phyloP scores from a whole-genome alignment of 2,113 vertebrate genomes.

The Larimichthys crocea region DNA sequence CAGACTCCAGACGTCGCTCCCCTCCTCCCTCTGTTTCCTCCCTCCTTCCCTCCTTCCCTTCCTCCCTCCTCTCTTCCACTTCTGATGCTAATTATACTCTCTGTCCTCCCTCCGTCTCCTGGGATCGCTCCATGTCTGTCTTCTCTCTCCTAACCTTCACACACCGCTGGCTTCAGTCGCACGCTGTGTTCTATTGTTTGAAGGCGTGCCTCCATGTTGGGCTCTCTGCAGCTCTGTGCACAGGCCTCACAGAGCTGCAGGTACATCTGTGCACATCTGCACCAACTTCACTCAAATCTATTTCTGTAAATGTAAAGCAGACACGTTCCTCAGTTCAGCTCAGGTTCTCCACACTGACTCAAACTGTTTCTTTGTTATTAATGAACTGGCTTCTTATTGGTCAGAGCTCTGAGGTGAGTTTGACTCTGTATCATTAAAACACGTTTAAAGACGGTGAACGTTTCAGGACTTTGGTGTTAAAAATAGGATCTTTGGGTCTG shows the following conservation, averaged over 20 bases:
- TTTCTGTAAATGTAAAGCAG: slow-evolving; percentile 24
- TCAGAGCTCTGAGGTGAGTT: too few relatives aligned
- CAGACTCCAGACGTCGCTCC: slow-evolving; percentile 69
- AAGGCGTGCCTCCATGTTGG: slow-evolving; percentile 52
- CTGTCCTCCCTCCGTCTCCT: slow-evolving; percentile 71
- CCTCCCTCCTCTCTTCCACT: slow-evolving; percentile 49
- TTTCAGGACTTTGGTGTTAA: slow-evolving; percentile 43
- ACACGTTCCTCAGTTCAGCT: background rate
- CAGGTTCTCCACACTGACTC: slow-evolving; percentile 16
- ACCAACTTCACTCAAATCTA: slow-evolving; percentile 21
- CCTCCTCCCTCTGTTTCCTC: slow-evolving; percentile 57
- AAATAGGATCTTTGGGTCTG: slow-evolving; percentile 55
- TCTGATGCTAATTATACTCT: slow-evolving; percentile 79
- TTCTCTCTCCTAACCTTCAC: slow-evolving; percentile 73
- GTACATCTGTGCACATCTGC: slow-evolving; percentile 6
- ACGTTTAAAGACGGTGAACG: slow-evolving; percentile 23
- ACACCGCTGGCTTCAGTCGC: slow-evolving; percentile 47
- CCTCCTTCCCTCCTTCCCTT: background rate
- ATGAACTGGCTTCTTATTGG: slow-evolving; percentile 14
- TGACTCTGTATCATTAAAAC: slow-evolving; percentile 27
- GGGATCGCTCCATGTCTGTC: slow-evolving; percentile 60
- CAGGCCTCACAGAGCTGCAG: slow-evolving; percentile 30
- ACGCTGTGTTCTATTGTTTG: too few relatives aligned
- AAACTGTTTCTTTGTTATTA: slow-evolving; percentile 69
- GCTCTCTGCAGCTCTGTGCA: slow-evolving; percentile 35